Conservation (phyloP, 2,888 invertebrate genomes). For the Amiota mariae region DNA sequence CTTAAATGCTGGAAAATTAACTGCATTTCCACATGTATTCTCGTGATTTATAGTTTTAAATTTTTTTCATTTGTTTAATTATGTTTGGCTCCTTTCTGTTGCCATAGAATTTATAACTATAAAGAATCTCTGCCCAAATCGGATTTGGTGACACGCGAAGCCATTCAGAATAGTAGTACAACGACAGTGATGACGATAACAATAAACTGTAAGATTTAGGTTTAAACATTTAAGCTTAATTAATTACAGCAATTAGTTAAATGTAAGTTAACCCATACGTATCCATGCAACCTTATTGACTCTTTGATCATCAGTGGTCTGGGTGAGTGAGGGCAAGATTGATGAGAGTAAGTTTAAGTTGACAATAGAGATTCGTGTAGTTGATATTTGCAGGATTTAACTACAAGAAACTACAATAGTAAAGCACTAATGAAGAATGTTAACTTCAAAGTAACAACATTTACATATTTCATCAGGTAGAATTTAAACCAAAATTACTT, state of each 20-base stretch:
- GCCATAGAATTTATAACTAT: conserved; percentile 3
- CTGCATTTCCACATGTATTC: not conserved
- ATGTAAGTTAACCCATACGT: conserved; percentile 26
- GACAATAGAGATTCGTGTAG: too few relatives aligned
- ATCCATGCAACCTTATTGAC: not conserved
- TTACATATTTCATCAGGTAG: too few relatives aligned
- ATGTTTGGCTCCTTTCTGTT: not conserved
- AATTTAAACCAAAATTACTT: too few relatives aligned
- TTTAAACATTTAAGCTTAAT: conserved; percentile 27
- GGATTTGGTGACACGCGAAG: conserved; percentile 29
- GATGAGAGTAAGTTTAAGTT: too few relatives aligned
- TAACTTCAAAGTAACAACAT: too few relatives aligned
- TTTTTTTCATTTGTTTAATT: not conserved
- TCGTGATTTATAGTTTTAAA: not conserved
- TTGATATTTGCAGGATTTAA: too few relatives aligned
- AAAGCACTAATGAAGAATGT: too few relatives aligned
- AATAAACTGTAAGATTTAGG: not conserved
- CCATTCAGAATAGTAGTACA: not conserved
- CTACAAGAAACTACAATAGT: too few relatives aligned
- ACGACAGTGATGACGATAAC: not conserved
- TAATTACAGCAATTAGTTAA: conserved; percentile 33
- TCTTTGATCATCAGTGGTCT: not conserved
- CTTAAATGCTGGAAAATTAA: conserved; percentile 11
- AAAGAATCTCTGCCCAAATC: conserved; percentile 16
- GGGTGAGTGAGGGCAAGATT: too few relatives aligned